Evolutionary conservation across 2,888 invertebrate species (phyloP), one percentile per base, ranked within the genome.

Genomic region (Torymus auratus): DNA sequence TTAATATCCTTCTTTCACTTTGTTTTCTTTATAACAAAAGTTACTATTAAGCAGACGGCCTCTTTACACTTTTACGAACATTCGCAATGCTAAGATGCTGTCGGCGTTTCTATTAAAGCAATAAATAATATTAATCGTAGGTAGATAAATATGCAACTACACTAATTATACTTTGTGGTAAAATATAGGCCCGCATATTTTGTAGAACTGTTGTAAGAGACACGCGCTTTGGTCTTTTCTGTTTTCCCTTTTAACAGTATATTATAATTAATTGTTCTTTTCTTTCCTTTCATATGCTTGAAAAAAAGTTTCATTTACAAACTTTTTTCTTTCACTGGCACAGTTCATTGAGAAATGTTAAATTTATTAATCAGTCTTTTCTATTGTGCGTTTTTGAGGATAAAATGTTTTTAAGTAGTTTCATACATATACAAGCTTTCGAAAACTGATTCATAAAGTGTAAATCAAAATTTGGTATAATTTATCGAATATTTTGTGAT

Each of bases 141-240:
- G 86, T 86, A 88, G 85, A 87, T 87, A 88, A 86, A 87, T 88
- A 87, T 86, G 84, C 85, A 84, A 80, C 85, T 88, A 86, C 85
- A 82, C 85, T 88, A 87, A 85, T 69, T 85, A 89, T 88, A 89
- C 87, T 89, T 88, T 88, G 87, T 89, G 88, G 87, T 89, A 89
- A 88, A 88, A 89, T 88, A 89, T 88, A 88, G 86, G 84, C 82
- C 78, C 85, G 85, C 86, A 86, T 85, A 85, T 60, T 75, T 71
- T 78, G 72, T 87, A 87, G 88, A 86, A 86, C 86, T 78, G 73
- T 77, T 15, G 72, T 80, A 79, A 75, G 75, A 69, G 82, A 85
- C 82, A 85, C 82, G 82, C 83, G 72, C 79, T 64, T 78, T 77
- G 71, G 69, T 77, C 61, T 80, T 72, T 69, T 78, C 81, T 79